Evolutionary conservation across 1,140 invertebrate genomes (phyloP), one percentile per base, ranked within the genome.

Genomic region (Drosophila repleta): DNA sequence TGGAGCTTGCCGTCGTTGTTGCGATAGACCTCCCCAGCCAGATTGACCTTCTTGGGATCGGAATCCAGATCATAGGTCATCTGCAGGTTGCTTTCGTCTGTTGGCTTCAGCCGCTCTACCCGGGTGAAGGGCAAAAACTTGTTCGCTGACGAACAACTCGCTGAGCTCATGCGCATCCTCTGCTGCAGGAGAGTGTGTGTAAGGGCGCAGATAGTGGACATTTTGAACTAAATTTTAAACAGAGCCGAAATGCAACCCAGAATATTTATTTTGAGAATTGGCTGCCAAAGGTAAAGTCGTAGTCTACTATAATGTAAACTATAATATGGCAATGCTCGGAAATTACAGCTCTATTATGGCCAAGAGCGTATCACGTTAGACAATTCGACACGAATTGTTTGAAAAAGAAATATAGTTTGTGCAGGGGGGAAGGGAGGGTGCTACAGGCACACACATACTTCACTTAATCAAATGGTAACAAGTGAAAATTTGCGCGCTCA

Each of bases 1-100:
- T 98, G 99, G 70, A 98, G 98, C 91, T 98, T 97, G 0, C 96
- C 96, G 88, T 98, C 96, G 74, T 96, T 95, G 52, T 97, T 98
- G 76, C 98, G 94, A 92, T 99, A 99, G 10, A 62, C 15, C 7
- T 73, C 57, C 1, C 55, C 39, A 10, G 20, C 39, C 0, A 76
- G 46, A 53, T 76, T 76, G 10, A 76, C 24, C 32, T 76, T 76
- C 3, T 52, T 29, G 8, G 43, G 45, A 62, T 26, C 39, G 2
- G 52, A 26, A 20, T 76, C 74, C n/a, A 61, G n/a, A 1, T 67
- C 17, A n/a, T 43, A 76, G 21, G 37, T 52, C 18, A 21, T 3
- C 52, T 76, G 21, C 43, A 76, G 29, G 3, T 35, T 45, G 4
- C 21, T 37, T 1, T 0, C 5, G 7, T 68, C 69, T 1, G 21